Evolutionary conservation across 2,888 invertebrate species (phyloP), one percentile per base, ranked within the genome.

Genomic region (Reticulitermes lucifugus): DNA sequence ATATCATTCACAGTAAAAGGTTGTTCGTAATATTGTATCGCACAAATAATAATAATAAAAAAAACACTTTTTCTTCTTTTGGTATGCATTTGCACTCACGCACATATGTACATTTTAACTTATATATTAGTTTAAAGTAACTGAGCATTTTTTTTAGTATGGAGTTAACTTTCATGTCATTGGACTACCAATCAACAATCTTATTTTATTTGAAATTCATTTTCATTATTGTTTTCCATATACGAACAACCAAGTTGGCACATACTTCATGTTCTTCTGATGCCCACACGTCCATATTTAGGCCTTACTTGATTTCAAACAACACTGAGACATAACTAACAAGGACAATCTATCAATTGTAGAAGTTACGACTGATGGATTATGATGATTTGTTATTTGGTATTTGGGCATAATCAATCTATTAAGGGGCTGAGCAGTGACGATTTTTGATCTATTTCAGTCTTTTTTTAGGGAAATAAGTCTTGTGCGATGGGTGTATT

Each of bases 221-320:
- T 81, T 81, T 70, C 59, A 80, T 35, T 80, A 81, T 41, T 81
- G 41, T 81, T 81, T 81, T 59, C 70, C 43, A 65, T 70, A 81
- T 65, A 81, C 70, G 70, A 81, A 81, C 81, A 81, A 81, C 81
- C 81, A 81, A 59, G 70, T 81, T 81, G 81, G 81, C 81, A 81
- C 81, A 46, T 46, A 21, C 55, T 81, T n/a, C 22, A 29, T 65
- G 65, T 70, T n/a, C 43, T 55, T 81, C 41, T 81, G 41, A 60
- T 81, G 70, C 65, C 70, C 70, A 25, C 65, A 65, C 43, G 43
- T 65, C 46, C 70, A 70, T 70, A 81, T 81, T 81, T 81, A 81
- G 81, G 81, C 81, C 81, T 81, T 59, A 65, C 81, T 81, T 81
- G 81, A 81, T 81, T 81, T 81, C 65, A 65, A 59, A 81, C 43